phyloP scores from a whole-genome alignment of 2,888 invertebrate genomes.

The Ypsolopha scabrella region DNA sequence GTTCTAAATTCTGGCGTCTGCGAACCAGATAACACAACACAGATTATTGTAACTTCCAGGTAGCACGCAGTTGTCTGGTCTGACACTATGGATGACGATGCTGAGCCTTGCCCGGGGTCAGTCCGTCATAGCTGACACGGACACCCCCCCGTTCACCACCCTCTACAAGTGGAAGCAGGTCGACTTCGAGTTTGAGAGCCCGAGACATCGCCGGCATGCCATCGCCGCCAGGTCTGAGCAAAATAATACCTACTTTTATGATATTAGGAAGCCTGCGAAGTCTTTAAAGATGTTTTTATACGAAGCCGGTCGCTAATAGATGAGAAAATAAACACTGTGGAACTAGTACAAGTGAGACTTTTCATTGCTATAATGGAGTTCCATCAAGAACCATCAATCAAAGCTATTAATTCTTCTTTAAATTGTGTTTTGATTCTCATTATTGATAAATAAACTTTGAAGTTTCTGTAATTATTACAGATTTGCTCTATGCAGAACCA shows the following conservation, averaged over 20 bases:
- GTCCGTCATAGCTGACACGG: conserved; percentile 45
- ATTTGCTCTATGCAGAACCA: no score
- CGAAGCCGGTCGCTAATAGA: no score
- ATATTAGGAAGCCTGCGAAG: background rate
- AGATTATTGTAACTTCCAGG: conserved; percentile 20
- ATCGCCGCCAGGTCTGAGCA: conserved; percentile 62
- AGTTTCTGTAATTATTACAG: no score
- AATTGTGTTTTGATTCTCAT: background rate
- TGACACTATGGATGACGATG: conserved; percentile 64
- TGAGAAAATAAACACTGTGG: no score
- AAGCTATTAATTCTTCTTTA: no score
- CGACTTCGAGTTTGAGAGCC: conserved; percentile 78
- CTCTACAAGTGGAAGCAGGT: conserved; percentile 81
- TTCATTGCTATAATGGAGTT: no score
- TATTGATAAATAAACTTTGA: background rate
- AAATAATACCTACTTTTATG: background rate
- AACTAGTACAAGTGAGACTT: no score
- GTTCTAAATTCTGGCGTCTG: no score
- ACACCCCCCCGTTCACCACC: conserved; percentile 69
- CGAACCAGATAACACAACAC: no score
- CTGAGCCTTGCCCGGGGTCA: conserved; percentile 47
- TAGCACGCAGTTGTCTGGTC: conserved; percentile 28
- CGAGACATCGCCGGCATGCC: conserved; percentile 68
- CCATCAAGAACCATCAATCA: no score
- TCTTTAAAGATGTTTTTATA: no score